Conservation (phyloP, 2,797 vertebrate species). For the Sebastes dallii region DNA sequence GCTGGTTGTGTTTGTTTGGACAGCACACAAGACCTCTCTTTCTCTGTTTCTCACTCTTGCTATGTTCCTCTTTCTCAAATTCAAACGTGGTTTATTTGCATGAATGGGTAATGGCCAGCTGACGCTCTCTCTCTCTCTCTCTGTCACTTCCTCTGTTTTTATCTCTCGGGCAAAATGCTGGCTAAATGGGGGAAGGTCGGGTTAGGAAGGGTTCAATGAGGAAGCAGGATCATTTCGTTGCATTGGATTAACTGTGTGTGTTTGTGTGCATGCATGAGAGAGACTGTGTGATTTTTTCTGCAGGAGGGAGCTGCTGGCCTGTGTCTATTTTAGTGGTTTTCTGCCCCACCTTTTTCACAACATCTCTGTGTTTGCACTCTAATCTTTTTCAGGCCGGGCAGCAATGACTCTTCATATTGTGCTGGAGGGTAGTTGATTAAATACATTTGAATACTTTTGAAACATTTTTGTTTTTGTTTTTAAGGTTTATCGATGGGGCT, state of each 20-base stretch:
- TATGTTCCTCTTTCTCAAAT: slow-evolving; percentile 20
- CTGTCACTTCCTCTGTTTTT: slow-evolving; percentile 13
- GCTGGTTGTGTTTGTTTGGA: slow-evolving; percentile 33
- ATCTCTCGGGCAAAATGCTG: slow-evolving; percentile 14
- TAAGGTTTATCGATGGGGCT: background rate
- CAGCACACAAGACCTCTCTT: background rate
- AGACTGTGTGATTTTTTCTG: slow-evolving; percentile 14
- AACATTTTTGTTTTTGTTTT: background rate
- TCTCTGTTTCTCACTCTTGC: background rate
- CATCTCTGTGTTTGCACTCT: background rate
- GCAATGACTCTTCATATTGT: background rate
- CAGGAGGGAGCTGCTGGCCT: slow-evolving; percentile 17
- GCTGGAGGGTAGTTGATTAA: background rate
- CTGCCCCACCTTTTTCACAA: background rate
- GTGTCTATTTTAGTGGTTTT: slow-evolving; percentile 12
- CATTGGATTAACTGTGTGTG: slow-evolving; percentile 54
- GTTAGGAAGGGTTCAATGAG: slow-evolving; percentile 54
- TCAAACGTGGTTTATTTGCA: slow-evolving; percentile 32
- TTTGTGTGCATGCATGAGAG: slow-evolving; percentile 9
- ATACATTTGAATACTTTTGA: background rate
- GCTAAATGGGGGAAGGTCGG: slow-evolving; percentile 33
- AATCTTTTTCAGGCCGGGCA: background rate
- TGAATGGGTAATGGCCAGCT: slow-evolving; percentile 20
- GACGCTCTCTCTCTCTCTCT: background rate
- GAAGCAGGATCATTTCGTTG: slow-evolving; percentile 50